Conservation (phyloP, 2,888 invertebrate species). For the Yponomeuta sedellus region DNA sequence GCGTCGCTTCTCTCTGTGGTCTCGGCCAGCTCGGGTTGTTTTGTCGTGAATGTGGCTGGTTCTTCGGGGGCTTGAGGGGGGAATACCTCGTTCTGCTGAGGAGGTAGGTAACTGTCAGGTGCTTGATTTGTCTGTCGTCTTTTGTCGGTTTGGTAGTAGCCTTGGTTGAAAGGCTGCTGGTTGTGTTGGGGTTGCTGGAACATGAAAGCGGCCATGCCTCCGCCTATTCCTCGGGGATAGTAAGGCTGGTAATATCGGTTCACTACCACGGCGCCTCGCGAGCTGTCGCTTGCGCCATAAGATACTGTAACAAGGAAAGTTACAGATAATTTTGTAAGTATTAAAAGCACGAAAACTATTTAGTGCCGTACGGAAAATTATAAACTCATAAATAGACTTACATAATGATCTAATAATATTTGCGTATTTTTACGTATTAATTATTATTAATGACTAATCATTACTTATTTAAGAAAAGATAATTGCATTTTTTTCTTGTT, state of each 20-base stretch:
- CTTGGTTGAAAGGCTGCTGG: conserved; percentile 32
- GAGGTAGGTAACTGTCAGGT: conserved; percentile 32
- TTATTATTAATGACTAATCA: too few species aligned
- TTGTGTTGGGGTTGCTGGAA: conserved; percentile 55
- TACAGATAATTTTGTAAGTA: not conserved
- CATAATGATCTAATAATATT: too few species aligned
- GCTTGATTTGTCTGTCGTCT: conserved; percentile 53
- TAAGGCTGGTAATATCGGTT: conserved; percentile 68
- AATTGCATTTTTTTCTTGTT: too few species aligned
- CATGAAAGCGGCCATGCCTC: conserved; percentile 61
- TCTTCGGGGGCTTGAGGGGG: conserved; percentile 37
- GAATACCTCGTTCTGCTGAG: conserved; percentile 63
- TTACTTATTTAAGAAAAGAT: too few species aligned
- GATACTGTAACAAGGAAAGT: conserved; percentile 41
- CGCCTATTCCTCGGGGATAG: conserved; percentile 45
- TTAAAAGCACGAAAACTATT: not conserved
- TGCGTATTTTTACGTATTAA: too few species aligned
- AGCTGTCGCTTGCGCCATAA: conserved; percentile 53
- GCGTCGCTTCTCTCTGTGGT: conserved; percentile 52
- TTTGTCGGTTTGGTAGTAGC: conserved; percentile 57
- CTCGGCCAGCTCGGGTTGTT: conserved; percentile 23
- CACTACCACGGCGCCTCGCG: conserved; percentile 59
- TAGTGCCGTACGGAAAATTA: too few species aligned
- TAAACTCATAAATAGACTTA: too few species aligned
- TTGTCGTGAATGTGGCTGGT: conserved; percentile 43